phyloP scores from a whole-genome alignment of 2,888 invertebrate genomes.

The Abscondita cerata region DNA sequence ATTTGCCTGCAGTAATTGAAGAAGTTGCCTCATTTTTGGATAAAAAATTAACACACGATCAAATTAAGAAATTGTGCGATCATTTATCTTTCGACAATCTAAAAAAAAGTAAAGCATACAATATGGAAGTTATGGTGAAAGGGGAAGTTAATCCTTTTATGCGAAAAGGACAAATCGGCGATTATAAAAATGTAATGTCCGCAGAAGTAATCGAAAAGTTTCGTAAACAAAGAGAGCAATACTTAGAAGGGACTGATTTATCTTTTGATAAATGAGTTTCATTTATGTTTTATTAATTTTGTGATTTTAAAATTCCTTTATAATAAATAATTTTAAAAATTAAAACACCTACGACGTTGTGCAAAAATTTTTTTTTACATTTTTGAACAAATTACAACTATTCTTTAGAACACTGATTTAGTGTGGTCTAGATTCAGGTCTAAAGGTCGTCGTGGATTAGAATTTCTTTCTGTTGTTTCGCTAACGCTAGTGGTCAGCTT shows the following conservation, averaged over 20 bases:
- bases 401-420: no score
- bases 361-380: no score
- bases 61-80: slow-evolving; percentile 53
- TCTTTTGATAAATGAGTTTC: background rate
- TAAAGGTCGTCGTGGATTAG: no score
- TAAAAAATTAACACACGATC: slow-evolving; percentile 50
- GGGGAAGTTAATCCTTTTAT: background rate
- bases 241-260: background rate
- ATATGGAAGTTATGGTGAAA: slow-evolving; percentile 46
- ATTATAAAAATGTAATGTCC: background rate
- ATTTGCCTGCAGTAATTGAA: slow-evolving; percentile 59
- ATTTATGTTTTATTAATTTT: no score
- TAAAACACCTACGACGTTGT: no score
- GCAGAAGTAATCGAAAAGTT: background rate
- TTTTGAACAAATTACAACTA: no score
- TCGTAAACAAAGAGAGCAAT: background rate
- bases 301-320: no score
- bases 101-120: slow-evolving; percentile 55
- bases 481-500: no score
- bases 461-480: no score
- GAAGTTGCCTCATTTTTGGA: slow-evolving; percentile 58
- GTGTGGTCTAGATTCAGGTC: no score
- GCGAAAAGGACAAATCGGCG: background rate
- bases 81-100: slow-evolving; percentile 62
- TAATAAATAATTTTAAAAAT: no score